These are phyloP conservation scores for Coenonympha glycerion DNA, from an alignment of 2,888 invertebrate species.

Conservation along the genomic window DNA sequence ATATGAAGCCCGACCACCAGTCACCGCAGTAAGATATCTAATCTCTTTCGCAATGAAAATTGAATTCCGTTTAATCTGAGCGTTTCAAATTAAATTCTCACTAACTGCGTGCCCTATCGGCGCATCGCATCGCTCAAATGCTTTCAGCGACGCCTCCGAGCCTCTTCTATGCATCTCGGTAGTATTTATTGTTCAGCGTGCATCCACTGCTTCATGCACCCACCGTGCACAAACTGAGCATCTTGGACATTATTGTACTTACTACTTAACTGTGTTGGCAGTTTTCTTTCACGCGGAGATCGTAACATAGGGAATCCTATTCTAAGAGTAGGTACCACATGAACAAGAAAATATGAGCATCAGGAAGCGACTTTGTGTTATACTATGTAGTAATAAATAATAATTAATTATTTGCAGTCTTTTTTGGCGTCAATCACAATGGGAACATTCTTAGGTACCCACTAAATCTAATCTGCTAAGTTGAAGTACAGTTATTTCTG, in stretches of 20 bases:
- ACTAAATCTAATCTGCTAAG: no score
- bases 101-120: conserved; percentile 60
- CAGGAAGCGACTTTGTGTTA: no score
- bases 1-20: conserved; percentile 15
- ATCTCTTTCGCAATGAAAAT: conserved; percentile 45
- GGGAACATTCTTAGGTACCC: no score
- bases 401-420: no score
- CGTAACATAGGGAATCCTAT: no score
- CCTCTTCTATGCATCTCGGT: conserved; percentile 36
- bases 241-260: conserved; percentile 12
- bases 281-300: background rate
- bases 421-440: no score
- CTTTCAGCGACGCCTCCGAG: conserved; percentile 35
- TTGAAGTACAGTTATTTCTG: no score
- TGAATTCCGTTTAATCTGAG: conserved; percentile 57
- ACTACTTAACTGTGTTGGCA: background rate
- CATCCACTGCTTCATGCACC: conserved; percentile 5
- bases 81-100: conserved; percentile 60
- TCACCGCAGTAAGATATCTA: conserved; percentile 24
- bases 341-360: no score
- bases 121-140: conserved; percentile 50
- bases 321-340: no score
- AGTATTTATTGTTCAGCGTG: conserved; percentile 35
- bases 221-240: no score
- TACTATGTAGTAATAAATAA: no score